Evolutionary conservation across 2,888 invertebrate species (phyloP).

Genomic region (Ormyrus nitidulus): DNA sequence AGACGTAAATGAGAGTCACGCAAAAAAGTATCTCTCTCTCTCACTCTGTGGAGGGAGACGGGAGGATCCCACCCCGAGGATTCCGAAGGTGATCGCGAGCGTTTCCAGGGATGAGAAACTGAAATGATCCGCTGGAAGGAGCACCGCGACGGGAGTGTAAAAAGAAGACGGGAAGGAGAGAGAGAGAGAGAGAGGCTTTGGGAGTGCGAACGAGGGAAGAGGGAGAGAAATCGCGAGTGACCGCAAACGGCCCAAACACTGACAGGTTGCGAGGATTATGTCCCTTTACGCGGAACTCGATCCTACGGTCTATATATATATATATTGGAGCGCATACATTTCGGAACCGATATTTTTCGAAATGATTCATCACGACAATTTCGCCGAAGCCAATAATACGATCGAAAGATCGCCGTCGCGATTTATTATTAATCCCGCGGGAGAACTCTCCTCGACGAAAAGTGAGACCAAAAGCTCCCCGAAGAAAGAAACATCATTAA

Average conservation of each 20-base stretch:
- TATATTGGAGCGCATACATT: no score
- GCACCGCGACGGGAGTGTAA: neutral
- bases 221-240: neutral
- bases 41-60: neutral
- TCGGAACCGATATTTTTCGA: no score
- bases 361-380: no score
- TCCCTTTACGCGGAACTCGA: no score
- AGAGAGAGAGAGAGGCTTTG: neutral
- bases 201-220: neutral
- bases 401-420: no score
- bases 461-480: no score
- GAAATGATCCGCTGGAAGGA: constrained; percentile 37
- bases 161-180: neutral
- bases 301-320: no score
- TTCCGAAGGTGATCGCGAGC: constrained; percentile 19
- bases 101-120: constrained; percentile 44
- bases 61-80: constrained; percentile 7
- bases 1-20: constrained; percentile 31
- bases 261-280: no score
- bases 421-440: no score
- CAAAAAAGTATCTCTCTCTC: constrained; percentile 20
- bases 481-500: no score
- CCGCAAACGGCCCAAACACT: neutral
- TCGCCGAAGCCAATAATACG: no score
- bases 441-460: no score